Evolutionary conservation across 2,113 vertebrate species (phyloP).

Genomic region (Sardina pilchardus): DNA sequence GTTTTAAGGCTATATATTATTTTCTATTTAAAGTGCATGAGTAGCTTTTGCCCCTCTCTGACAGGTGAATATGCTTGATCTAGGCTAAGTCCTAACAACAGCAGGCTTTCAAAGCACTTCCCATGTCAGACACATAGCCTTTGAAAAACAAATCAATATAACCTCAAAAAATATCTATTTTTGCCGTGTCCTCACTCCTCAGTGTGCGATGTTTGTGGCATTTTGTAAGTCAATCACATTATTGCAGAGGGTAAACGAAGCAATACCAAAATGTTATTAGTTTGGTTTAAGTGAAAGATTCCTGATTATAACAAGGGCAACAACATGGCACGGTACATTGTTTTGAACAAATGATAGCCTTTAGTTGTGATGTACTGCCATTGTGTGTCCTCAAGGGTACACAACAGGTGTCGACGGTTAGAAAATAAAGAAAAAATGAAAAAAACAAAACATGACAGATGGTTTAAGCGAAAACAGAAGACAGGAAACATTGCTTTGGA

Average conservation of each 20-base stretch:
- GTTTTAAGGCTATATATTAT: not conserved
- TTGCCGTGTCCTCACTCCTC: not conserved
- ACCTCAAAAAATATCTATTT: not conserved
- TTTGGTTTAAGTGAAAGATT: not conserved
- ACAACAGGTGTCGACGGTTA: not conserved
- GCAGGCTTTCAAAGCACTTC: not conserved
- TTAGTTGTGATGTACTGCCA: not conserved
- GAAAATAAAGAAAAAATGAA: not conserved
- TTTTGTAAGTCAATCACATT: not conserved
- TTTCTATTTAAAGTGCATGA: not conserved
- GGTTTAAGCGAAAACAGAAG: constrained; percentile 41
- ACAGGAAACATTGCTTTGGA: constrained; percentile 41
- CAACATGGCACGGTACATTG: not conserved
- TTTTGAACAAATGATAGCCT: not conserved
- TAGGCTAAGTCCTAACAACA: not conserved
- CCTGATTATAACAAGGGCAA: not conserved
- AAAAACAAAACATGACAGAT: constrained; percentile 51
- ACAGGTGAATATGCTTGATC: not conserved
- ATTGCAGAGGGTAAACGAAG: not conserved
- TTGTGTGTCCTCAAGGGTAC: not conserved
- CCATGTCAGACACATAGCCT: not conserved
- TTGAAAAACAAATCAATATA: not conserved
- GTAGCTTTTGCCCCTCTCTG: not conserved
- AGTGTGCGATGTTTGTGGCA: not conserved
- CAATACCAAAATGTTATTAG: not conserved